Evolutionary conservation across 2,797 vertebrate species (phyloP), one percentile per base, ranked within the genome.

Genomic region (Sebastes matsubarae): DNA sequence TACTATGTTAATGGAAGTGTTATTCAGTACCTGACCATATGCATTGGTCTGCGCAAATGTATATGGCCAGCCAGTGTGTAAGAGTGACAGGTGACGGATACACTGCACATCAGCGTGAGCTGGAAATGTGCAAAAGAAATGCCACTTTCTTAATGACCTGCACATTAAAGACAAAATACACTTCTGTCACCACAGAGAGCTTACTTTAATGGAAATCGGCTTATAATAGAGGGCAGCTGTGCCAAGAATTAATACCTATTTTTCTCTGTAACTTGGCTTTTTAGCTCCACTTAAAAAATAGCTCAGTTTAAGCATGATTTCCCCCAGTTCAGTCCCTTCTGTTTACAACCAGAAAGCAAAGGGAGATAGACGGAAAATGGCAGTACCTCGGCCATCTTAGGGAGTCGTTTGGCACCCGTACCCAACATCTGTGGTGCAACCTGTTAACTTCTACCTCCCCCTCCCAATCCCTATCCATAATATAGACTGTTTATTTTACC

Each of bases 381-480:
- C 95, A 88, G 90, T 82, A 90, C 85, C 92, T 93, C 95, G 83
- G 94, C 96, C 95, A 96, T 97, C 94, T 97, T 95, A 94, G 92
- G 89, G 77, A 87, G 77, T 25, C 81, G 71, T 84, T 90, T 90
- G 87, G 82, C 79, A 88, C 73, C 73, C 20, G 3, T 32, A 74
- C 75, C 38, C 52, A 88, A 91, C 90, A 91, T 90, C 87, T 89
- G 85, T 73, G 73, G 79, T 78, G 79, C 79, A 80, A 88, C 85
- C 75, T 84, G 72, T 84, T 79, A 81, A 76, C 67, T 64, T 68
- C 24, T 71, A 52, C 57, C 58, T 78, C 50, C 65, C 79, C 59
- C 46, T 65, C 82, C 36, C 57, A 64, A 38, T 71, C 36, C n/a
- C 8, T 54, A 12, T 55, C 22, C 66, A 60, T 77, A 42, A 59